phyloP scores from a whole-genome alignment of 1,140 invertebrate genomes.

The Listronotus oregonensis region DNA sequence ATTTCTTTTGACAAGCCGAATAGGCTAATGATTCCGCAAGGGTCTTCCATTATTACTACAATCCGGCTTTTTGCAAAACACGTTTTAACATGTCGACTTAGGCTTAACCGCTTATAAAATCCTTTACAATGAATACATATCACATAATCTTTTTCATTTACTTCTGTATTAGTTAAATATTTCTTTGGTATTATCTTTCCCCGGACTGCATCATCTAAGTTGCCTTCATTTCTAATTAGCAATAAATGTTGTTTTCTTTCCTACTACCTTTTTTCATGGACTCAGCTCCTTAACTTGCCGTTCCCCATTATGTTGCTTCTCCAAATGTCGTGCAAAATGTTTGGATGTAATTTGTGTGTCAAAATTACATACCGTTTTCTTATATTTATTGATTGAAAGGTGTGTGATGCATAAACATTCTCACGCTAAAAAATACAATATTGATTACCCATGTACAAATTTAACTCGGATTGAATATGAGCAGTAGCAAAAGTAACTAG shows the following conservation, averaged over 20 bases:
- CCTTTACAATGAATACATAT: constrained; percentile 25
- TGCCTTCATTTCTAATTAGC: constrained; percentile 24
- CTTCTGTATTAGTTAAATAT: background rate
- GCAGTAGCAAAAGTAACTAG: too few relatives aligned
- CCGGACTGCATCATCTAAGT: constrained; percentile 13
- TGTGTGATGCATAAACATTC: constrained; percentile 10
- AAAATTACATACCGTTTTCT: constrained; percentile 29
- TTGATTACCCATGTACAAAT: too few relatives aligned
- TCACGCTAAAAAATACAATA: too few relatives aligned
- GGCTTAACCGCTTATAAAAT: constrained; percentile 3
- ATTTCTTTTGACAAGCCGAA: constrained; percentile 11
- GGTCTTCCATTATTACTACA: background rate
- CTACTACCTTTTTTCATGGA: background rate
- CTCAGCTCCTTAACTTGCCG: constrained; percentile 22
- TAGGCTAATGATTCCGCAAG: constrained; percentile 11
- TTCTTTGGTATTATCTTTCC: constrained; percentile 20
- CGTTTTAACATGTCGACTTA: constrained; percentile 13
- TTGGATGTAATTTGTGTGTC: constrained; percentile 15
- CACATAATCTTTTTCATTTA: constrained; percentile 13
- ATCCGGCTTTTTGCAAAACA: constrained; percentile 16
- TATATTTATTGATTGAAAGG: constrained; percentile 18
- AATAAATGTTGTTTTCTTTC: constrained; percentile 21
- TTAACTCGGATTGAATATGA: too few relatives aligned
- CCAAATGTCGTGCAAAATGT: constrained; percentile 30
- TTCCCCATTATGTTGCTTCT: constrained; percentile 22